Evolutionary conservation across 2,113 vertebrate genomes (phyloP).

Genomic region (Psilopogon haemacephalus): DNA sequence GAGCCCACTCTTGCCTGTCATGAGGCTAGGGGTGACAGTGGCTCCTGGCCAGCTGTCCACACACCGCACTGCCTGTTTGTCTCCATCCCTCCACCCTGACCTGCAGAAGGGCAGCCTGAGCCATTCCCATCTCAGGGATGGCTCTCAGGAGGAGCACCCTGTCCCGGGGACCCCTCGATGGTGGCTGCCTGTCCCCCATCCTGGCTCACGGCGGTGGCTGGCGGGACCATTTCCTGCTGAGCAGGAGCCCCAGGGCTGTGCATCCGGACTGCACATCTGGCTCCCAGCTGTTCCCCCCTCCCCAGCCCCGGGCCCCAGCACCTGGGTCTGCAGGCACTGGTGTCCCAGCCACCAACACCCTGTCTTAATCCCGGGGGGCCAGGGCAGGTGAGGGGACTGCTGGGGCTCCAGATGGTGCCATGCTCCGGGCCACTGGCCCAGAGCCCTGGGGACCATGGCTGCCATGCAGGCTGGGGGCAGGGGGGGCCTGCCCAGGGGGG

Average conservation of each 20-base stretch:
- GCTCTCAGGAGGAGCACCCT: accelerated
- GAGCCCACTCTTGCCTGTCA: neutral
- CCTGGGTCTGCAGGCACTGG: neutral
- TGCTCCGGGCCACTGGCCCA: neutral
- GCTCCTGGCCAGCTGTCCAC: neutral
- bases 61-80: neutral
- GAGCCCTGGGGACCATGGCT: neutral
- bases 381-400: neutral
- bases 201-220: neutral
- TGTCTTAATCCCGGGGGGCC: neutral
- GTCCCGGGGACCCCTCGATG: neutral
- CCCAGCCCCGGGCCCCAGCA: neutral
- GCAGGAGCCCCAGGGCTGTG: neutral
- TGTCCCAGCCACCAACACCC: neutral
- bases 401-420: constrained; percentile 55
- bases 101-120: neutral
- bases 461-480: neutral
- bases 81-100: neutral
- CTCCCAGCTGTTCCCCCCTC: constrained; percentile 3
- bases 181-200: accelerated
- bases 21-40: neutral
- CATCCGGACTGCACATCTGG: constrained; percentile 51
- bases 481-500: neutral
- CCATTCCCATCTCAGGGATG: accelerated
- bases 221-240: neutral